Evolutionary conservation across 2,888 invertebrate species (phyloP).

Genomic region (Thymelicus acteon): DNA sequence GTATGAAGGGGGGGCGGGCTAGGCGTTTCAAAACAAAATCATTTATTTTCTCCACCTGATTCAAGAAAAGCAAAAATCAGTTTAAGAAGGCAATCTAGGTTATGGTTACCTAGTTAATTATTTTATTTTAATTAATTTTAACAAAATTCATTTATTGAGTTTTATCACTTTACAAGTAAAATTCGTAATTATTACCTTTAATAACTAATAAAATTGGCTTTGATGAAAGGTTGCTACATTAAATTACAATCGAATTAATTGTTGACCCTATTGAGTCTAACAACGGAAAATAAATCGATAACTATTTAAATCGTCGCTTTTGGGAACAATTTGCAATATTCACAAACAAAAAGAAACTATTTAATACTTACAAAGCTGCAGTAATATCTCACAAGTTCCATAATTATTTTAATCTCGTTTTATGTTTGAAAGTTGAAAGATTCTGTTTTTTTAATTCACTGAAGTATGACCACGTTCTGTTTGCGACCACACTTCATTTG

Average conservation of each 20-base stretch:
- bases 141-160: too few relatives aligned
- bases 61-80: too few relatives aligned
- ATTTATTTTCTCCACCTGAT: too few relatives aligned
- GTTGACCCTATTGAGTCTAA: slow-evolving; percentile 45
- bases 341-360: slow-evolving; percentile 1
- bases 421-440: slow-evolving; percentile 43
- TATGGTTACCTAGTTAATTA: too few relatives aligned
- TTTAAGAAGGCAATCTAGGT: too few relatives aligned
- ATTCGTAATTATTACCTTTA: too few relatives aligned
- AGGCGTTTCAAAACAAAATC: too few relatives aligned
- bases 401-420: slow-evolving; percentile 40
- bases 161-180: too few relatives aligned
- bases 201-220: too few relatives aligned
- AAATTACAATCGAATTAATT: neutral
- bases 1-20: too few relatives aligned
- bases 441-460: slow-evolving; percentile 3
- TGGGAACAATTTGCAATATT: neutral
- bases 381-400: slow-evolving; percentile 23
- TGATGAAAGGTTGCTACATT: too few relatives aligned
- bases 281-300: slow-evolving; percentile 62
- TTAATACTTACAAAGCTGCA: slow-evolving; percentile 32
- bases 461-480: slow-evolving; percentile 57
- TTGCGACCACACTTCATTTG: slow-evolving; percentile 74
- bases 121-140: too few relatives aligned
- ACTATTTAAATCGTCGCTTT: slow-evolving; percentile 34